These are phyloP conservation scores for Steinernema carpocapsae DNA, from an alignment of 2,888 invertebrate species.

Conservation along the genomic window DNA sequence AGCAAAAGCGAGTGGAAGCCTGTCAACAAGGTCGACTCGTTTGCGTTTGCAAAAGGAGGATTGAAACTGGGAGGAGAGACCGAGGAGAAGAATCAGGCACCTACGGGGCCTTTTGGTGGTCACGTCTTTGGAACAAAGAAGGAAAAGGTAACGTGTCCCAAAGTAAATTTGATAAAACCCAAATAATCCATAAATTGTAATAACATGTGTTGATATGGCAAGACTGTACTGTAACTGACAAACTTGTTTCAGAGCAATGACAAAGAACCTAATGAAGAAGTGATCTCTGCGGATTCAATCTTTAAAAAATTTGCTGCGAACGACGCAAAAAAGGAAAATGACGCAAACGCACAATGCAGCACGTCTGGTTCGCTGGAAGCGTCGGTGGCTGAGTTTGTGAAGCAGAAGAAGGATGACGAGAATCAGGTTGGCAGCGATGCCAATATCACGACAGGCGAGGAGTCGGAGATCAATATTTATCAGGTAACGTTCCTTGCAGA, in stretches of 20 bases:
- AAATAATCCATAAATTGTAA: too few species aligned
- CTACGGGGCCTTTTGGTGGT: neutral
- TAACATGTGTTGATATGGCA: too few species aligned
- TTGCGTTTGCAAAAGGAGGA: neutral
- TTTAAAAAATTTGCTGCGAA: conserved; percentile 7
- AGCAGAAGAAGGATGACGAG: conserved; percentile 17
- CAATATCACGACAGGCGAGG: neutral
- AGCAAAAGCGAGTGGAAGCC: conserved; percentile 4
- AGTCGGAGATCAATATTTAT: neutral
- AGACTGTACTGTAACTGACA: neutral
- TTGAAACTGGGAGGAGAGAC: neutral
- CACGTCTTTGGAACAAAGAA: conserved; percentile 11
- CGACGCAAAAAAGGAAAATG: conserved; percentile 10
- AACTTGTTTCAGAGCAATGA: neutral
- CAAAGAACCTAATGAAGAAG: neutral
- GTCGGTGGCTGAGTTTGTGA: neutral
- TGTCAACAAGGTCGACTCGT: neutral
- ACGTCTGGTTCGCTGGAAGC: neutral
- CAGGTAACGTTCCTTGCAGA: neutral
- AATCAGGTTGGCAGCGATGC: neutral
- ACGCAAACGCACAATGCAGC: neutral
- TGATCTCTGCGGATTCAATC: neutral
- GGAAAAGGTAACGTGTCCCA: neutral
- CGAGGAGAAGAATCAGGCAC: neutral
- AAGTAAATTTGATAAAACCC: too few species aligned